Evolutionary conservation across 2,113 vertebrate species (phyloP), one percentile per base, ranked within the genome.

Genomic region (Marmota flaviventris): DNA sequence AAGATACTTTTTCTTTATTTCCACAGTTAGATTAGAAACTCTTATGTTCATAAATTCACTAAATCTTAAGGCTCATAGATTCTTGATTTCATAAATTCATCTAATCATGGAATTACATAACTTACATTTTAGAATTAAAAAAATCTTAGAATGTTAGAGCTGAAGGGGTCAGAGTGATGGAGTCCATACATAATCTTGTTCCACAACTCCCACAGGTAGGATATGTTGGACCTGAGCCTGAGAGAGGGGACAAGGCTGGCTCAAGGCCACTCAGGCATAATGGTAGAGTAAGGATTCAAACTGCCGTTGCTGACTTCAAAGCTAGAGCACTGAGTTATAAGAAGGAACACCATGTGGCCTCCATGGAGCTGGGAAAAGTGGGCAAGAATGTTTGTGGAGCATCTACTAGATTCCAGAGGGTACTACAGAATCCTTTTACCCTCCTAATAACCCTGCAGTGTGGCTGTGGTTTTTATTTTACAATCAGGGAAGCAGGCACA

Each of bases 101-200:
- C 53, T 84, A 90, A 86, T 18, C 24, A 65, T 48, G 39, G 69
- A 85, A 78, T 96, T 73, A 61, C 7, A 63, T 73, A 51, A 76
- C 22, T 79, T 84, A 93, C n/a, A 67, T 34, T 93, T 93, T 48
- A 94, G 73, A 96, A 82, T 58, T 27, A 42, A 51, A 42, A 93
- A 73, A 88, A 75, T 58, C 45, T 88, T 79, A 73, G 39, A 45
- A 9, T 61, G 20, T 53, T 51, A 86, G 77, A 88, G 63, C 27
- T 75, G 1, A 78, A 73, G 77, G 17, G 29, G 63, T 11, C 8
- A 70, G 61, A 61, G 37, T 91, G 48, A 70, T 48, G 24, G 84
- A 85, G 9, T n/a, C 11, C 29, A 56, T 29, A 39, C 0, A 16
- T 20, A 69, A 75, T 78, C 32, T 91, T 39, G 67, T 58, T 61